Evolutionary conservation across 2,797 vertebrate species (phyloP).

Genomic region (Momotus momota): DNA sequence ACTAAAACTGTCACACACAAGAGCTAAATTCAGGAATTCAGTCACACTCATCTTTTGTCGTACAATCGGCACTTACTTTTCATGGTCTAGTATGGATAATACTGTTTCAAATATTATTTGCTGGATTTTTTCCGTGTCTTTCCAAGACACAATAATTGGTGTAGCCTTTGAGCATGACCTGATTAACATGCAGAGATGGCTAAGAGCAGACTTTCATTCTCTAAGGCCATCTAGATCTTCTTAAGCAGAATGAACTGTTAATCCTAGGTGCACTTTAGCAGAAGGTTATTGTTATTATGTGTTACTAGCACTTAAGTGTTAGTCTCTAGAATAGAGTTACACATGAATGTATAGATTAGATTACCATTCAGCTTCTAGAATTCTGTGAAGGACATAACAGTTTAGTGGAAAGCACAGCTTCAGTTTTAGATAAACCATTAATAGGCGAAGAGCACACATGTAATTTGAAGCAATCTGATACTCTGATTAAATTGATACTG

Average conservation of each 20-base stretch:
- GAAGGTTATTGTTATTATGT: conserved; percentile 16
- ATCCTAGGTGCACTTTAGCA: conserved; percentile 40
- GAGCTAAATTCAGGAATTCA: background rate
- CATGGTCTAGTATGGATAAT: background rate
- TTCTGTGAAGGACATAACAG: background rate
- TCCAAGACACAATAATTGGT: background rate
- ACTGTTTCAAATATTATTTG: background rate
- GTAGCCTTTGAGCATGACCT: background rate
- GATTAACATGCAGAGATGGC: background rate
- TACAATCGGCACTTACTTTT: background rate
- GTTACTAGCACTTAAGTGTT: background rate
- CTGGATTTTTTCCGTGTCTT: background rate
- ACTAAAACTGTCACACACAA: background rate
- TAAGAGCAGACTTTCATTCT: conserved; percentile 46
- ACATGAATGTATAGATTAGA: background rate
- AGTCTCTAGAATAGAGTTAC: background rate
- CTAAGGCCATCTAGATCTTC: background rate
- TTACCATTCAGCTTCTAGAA: background rate
- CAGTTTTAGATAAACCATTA: background rate
- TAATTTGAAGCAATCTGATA: background rate
- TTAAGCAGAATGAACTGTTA: conserved; percentile 45
- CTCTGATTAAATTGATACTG: background rate
- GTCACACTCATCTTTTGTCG: background rate
- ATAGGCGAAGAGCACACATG: background rate
- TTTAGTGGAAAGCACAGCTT: background rate